Conservation (phyloP, 2,113 vertebrate species). For the Polypterus bichir region DNA sequence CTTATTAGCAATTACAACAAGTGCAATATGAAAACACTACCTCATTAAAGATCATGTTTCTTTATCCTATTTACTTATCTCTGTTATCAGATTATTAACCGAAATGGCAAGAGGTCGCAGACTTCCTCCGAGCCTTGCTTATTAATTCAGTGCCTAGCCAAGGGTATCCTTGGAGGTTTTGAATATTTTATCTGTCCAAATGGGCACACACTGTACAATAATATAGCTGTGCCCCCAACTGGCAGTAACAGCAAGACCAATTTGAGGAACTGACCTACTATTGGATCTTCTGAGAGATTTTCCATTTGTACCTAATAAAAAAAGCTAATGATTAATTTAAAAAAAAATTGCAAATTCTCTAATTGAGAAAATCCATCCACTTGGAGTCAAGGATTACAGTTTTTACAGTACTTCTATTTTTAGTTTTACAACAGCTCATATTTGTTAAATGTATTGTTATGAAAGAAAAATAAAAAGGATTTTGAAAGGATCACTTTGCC, state of each 20-base stretch:
- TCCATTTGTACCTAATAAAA: no score
- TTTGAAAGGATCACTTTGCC: no score
- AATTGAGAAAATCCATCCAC: no score
- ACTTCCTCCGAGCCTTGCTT: not conserved
- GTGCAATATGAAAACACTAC: not conserved
- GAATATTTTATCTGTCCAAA: conserved; percentile 2
- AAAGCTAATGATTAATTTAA: no score
- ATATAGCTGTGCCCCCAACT: conserved; percentile 1
- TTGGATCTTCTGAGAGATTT: no score
- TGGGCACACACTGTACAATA: not conserved
- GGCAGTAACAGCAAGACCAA: conserved; percentile 1
- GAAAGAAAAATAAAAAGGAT: no score
- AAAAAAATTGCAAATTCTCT: no score
- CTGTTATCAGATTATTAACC: conserved; percentile 4
- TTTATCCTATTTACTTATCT: conserved; percentile 2
- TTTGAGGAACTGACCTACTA: not conserved
- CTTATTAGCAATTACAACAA: not conserved
- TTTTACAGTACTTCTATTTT: no score
- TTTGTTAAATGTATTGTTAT: no score
- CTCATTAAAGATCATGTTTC: conserved; percentile 3
- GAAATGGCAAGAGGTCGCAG: conserved; percentile 2
- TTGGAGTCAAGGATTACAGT: no score
- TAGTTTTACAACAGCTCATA: no score
- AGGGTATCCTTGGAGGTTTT: not conserved
- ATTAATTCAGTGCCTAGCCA: conserved; percentile 2